Conservation (phyloP, 2,113 vertebrate genomes). For the Istiophorus platypterus region DNA sequence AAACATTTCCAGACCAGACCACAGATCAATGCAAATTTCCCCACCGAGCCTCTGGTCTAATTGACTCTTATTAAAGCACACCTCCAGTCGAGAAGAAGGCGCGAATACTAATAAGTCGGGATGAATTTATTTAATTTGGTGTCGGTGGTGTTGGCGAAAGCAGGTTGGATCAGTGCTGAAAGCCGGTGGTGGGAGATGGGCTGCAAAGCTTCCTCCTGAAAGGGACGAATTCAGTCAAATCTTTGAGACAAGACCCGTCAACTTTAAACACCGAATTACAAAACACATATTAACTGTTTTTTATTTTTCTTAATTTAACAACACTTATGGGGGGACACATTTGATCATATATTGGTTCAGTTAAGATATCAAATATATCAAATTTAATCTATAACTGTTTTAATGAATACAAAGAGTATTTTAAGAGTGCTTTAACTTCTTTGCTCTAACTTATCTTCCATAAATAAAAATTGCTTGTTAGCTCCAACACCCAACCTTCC, state of each 20-base stretch:
- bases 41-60: constrained; percentile 60
- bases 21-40: constrained; percentile 71
- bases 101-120: constrained; percentile 59
- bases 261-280: not conserved
- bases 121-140: constrained; percentile 27
- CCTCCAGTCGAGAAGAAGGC: constrained; percentile 36
- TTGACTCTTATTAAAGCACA: constrained; percentile 69
- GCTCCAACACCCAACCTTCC: not conserved
- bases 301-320: not conserved
- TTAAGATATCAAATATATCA: not conserved
- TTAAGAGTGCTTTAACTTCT: constrained; percentile 39
- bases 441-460: no score
- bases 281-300: not conserved
- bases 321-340: not conserved
- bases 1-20: constrained; percentile 65
- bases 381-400: not conserved
- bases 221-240: not conserved
- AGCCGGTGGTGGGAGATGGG: constrained; percentile 20
- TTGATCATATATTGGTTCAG: not conserved
- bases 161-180: constrained; percentile 8
- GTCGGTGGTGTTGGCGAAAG: constrained; percentile 15
- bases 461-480: constrained; percentile 36
- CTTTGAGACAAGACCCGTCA: not conserved
- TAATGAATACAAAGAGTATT: constrained; percentile 36
- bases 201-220: constrained; percentile 4